phyloP scores from a whole-genome alignment of 2,888 invertebrate species.

The Anoplius nigerrimus region DNA sequence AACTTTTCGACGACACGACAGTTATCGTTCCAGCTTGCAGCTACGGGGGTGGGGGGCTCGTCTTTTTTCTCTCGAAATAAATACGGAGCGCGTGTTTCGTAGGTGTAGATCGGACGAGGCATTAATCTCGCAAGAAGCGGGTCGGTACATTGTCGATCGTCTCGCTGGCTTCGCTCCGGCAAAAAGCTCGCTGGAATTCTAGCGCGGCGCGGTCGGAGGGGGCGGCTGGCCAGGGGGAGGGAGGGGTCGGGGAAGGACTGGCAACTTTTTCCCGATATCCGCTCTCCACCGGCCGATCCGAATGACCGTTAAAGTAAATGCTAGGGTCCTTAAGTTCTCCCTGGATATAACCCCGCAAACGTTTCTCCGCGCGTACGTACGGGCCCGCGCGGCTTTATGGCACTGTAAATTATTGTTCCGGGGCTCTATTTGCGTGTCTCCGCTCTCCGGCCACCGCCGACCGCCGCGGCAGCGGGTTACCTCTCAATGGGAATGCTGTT shows the following conservation, averaged over 20 bases:
- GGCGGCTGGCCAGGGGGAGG: too few species aligned
- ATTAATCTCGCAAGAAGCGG: conserved; percentile 49
- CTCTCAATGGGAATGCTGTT: conserved; percentile 48
- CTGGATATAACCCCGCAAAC: conserved; percentile 27
- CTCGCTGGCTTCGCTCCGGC: conserved; percentile 22
- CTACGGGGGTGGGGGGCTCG: neutral
- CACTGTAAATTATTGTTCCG: conserved; percentile 55
- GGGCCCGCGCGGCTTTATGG: conserved; percentile 52
- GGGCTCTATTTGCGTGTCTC: conserved; percentile 49
- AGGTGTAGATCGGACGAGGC: conserved; percentile 51
- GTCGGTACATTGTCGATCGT: conserved; percentile 40
- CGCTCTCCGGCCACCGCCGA: conserved; percentile 29
- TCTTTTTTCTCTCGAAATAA: conserved; percentile 37
- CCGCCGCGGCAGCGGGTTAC: conserved; percentile 19
- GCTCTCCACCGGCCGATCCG: conserved; percentile 32
- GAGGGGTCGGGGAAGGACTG: too few species aligned
- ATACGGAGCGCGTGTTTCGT: conserved; percentile 44
- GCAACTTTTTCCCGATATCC: conserved; percentile 56
- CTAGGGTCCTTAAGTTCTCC: too few species aligned
- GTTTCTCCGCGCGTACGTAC: conserved; percentile 38
- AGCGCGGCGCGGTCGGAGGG: too few species aligned
- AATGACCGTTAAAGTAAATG: conserved; percentile 50
- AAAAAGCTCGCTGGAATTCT: conserved; percentile 56
- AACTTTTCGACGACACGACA: conserved; percentile 11
- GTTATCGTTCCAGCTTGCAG: conserved; percentile 9